phyloP scores from a whole-genome alignment of 2,113 vertebrate genomes.

The Glaucidium brasilianum region DNA sequence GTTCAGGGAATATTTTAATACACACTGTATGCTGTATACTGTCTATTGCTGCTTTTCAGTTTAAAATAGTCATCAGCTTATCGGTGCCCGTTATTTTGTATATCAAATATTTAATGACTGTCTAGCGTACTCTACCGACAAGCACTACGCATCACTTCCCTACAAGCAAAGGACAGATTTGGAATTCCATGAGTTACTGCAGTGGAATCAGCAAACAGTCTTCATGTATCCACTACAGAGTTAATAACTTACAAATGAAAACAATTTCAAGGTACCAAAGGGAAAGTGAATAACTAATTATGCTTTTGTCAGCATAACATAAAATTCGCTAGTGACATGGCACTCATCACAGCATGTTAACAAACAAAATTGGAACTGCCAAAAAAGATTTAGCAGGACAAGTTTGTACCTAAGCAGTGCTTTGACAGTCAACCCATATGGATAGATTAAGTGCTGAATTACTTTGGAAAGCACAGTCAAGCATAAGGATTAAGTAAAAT shows the following conservation, averaged over 20 bases:
- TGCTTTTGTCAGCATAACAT: constrained; percentile 3
- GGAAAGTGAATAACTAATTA: background rate
- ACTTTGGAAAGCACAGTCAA: constrained; percentile 29
- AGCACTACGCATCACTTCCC: background rate
- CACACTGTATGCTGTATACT: background rate
- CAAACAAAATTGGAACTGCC: background rate
- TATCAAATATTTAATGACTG: background rate
- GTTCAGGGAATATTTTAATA: background rate
- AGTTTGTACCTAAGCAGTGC: background rate
- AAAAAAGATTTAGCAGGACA: background rate
- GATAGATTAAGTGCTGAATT: constrained; percentile 48
- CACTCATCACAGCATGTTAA: background rate
- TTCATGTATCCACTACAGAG: background rate
- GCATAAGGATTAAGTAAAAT: constrained; percentile 47
- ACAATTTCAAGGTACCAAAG: background rate
- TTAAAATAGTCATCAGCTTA: background rate
- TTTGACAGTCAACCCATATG: background rate
- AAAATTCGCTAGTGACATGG: background rate
- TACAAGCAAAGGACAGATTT: background rate
- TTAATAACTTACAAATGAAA: constrained; percentile 13
- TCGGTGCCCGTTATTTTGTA: background rate
- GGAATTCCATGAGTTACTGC: constrained; percentile 13
- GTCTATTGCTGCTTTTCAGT: background rate
- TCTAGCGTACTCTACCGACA: background rate
- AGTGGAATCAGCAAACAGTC: constrained; percentile 1